Base-by-base conservation (phyloP, 2,888 invertebrate species). In the Polyploca ridens region DNA sequence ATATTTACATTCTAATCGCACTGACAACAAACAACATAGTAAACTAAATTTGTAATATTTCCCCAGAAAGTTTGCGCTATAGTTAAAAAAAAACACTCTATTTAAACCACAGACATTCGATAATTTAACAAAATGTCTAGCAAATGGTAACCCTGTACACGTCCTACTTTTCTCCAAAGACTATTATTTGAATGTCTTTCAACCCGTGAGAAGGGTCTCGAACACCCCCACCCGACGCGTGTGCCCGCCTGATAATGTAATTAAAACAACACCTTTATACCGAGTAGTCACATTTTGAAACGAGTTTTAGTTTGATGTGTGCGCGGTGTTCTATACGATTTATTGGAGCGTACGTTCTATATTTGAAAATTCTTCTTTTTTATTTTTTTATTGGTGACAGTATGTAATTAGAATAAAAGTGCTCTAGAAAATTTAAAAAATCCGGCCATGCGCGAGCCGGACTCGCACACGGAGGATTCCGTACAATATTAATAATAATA, bases 181-280 rank as follows among this genome's bases (percentile, higher is more conserved):
- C 91, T 90, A 92, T 93, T 93, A 93, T 93, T 92, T 90, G 92
- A 90, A 91, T 93, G 93, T 93, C 93, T 93, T 91, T 90, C 91
- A 89, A 85, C 86, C 89, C 87, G 93, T 93, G 94, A 93, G 92
- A 89, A 93, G 93, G 93, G 94, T 93, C 87, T 79, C 76, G 64
- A 67, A 66, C 73, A 72, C 77, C 63, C 78, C 46, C 46, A 46
- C 46, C 78, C 84, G 81, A 79, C 85, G 93, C 90, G 93, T 93
- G 94, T 91, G 89, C 86, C 79, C 72, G 82, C 82, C 88, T 90
- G 94, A 94, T 94, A 94, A 94, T 94, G 93, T 94, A 94, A 94
- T 94, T 94, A 94, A 94, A 93, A 94, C 91, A 93, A 93, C 93
- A 94, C 93, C 93, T 94, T 93, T 90, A 93, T 92, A 89, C 87